Evolutionary conservation across 2,797 vertebrate species (phyloP), one percentile per base, ranked within the genome.

Genomic region (Lophius americanus): DNA sequence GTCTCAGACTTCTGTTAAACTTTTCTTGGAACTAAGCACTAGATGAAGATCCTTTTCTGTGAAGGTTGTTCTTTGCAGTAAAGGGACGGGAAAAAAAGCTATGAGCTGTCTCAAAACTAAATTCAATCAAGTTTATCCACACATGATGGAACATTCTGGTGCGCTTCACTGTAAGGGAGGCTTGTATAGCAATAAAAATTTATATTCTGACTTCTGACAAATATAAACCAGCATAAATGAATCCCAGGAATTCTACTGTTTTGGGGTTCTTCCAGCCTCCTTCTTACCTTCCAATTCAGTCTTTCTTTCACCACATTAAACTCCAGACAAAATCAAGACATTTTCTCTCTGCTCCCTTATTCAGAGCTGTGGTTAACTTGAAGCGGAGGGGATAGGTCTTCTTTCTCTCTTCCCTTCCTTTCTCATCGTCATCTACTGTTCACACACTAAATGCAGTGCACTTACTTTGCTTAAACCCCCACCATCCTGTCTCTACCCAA

Each of bases 311-410:
- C 71, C 82, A 41, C 62, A 48, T 72, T 64, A 69, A 78, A 77
- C 68, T 75, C 69, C 58, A 73, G 73, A 70, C 68, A 61, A 64
- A 72, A 78, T 64, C 44, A 64, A 75, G 73, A 79, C 68, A 76
- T 85, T 83, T 85, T 84, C 77, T 73, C n/a, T 60, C 32, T 51
- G 51, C 68, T 60, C 42, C 70, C 43, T 72, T 72, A 39, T 83
- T 86, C 70, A 60, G 65, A 62, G 64, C 44, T 56, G 37, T 4
- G 38, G 55, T 68, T 9, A 43, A 9, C 11, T 68, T 56, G 65
- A 37, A 67, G 56, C 66, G 60, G 57, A 57, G 56, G 53, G 75
- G 70, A 69, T 68, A 42, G 66, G 61, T 57, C 70, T 62, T 63
- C 60, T 58, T 84, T 43, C 72, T 70, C 38, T 43, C 63, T 62